A percentile compares a stretch with the other conserved stretches of the same genome.
These are phyloP conservation scores for Vanacampus margaritifer DNA, from an alignment of 2,113 vertebrate species.

Conservation along the genomic window DNA sequence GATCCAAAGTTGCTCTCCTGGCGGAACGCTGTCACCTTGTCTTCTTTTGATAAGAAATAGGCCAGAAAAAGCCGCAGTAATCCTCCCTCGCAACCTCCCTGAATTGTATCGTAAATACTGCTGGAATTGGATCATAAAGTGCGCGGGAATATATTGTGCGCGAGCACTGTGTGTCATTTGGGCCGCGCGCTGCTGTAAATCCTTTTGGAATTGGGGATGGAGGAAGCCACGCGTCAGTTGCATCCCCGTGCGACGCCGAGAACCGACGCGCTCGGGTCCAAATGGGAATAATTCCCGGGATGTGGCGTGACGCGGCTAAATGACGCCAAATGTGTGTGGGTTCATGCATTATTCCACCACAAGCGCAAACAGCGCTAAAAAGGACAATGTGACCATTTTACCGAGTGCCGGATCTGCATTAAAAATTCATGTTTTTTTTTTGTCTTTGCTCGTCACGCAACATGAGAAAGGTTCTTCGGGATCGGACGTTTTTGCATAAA, in stretches of 20 bases:
- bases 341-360: constrained; percentile 43
- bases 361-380: neutral
- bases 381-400: neutral
- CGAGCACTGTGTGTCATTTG: constrained; percentile 36
- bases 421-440: neutral
- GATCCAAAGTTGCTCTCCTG: constrained; percentile 21
- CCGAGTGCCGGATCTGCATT: neutral
- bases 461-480: neutral
- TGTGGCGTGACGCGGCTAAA: neutral
- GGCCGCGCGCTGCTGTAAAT: constrained; percentile 36
- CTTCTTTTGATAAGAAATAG: constrained; percentile 34
- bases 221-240: constrained; percentile 32
- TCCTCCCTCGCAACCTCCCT: constrained; percentile 23
- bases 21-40: constrained; percentile 2
- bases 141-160: constrained; percentile 42
- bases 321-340: constrained; percentile 38
- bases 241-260: constrained; percentile 25
- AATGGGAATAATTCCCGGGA: neutral
- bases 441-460: neutral
- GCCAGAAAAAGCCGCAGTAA: constrained; percentile 20
- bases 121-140: constrained; percentile 23
- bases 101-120: constrained; percentile 32
- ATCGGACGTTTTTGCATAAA: neutral
- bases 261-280: neutral
- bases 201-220: constrained; percentile 25